Conservation (phyloP, 2,113 vertebrate species). For the Leuciscus idus region DNA sequence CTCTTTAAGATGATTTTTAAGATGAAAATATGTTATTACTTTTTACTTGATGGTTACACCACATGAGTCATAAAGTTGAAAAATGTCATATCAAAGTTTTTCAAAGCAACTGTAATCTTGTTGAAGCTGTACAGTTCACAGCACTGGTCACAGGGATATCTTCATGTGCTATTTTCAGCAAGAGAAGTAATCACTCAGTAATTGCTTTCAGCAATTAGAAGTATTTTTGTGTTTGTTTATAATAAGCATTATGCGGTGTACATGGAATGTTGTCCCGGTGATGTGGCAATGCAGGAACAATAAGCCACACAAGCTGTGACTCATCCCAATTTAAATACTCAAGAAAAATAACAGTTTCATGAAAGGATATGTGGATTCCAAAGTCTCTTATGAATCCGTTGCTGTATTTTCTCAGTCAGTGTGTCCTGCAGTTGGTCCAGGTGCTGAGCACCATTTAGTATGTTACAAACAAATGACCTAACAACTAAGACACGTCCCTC, state of each 20-base stretch:
- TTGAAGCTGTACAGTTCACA: neutral
- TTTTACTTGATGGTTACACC: neutral
- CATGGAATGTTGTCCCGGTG: neutral
- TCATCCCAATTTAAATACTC: neutral
- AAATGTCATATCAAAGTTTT: neutral
- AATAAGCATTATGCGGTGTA: neutral
- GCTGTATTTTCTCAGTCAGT: neutral
- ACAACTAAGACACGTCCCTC: neutral
- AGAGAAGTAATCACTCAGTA: neutral
- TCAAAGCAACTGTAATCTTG: neutral
- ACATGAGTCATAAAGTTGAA: neutral
- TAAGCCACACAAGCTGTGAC: neutral
- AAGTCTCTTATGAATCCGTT: neutral
- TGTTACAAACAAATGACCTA: neutral
- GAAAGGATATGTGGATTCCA: neutral
- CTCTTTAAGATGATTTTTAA: neutral
- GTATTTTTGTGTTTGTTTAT: conserved; percentile 10
- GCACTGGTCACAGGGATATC: neutral
- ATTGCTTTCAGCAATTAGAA: neutral
- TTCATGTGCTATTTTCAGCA: neutral
- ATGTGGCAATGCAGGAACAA: neutral
- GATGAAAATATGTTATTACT: neutral
- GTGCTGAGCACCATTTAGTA: neutral
- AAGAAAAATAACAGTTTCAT: neutral
- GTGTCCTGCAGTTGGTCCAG: conserved; percentile 1